Percentiles rank a stretch among this genome's conserved stretches.
Evolutionary conservation across 2,888 invertebrate species (phyloP).

Genomic region (Achlya flavicornis): DNA sequence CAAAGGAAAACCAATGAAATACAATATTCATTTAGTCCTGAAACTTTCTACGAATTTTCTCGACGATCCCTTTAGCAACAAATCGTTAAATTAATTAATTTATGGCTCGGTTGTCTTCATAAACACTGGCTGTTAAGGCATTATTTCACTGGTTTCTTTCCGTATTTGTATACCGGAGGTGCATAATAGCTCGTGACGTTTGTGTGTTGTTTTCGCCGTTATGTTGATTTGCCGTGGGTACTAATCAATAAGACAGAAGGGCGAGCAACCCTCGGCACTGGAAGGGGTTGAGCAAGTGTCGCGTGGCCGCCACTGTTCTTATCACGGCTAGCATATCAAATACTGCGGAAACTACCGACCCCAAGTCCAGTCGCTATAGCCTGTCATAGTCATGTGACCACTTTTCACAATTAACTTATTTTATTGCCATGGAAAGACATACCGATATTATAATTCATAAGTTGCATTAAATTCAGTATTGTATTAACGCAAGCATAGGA

Average conservation of each 20-base stretch:
- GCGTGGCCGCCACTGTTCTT: slow-evolving; percentile 69
- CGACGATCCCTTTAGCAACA: background rate
- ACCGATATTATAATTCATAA: background rate
- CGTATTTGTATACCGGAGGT: background rate
- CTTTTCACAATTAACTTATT: background rate
- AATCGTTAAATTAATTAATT: background rate
- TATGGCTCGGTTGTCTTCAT: background rate
- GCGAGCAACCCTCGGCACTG: slow-evolving; percentile 70
- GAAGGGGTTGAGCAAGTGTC: slow-evolving; percentile 80
- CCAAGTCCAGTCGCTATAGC: slow-evolving; percentile 49
- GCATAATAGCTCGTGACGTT: slow-evolving; percentile 37
- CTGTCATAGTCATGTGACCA: slow-evolving; percentile 30
- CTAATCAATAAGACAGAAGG: slow-evolving; percentile 82
- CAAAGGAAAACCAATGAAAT: background rate
- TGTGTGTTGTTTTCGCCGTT: slow-evolving; percentile 61
- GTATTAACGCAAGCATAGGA: background rate
- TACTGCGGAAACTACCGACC: slow-evolving; percentile 65
- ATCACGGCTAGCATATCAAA: slow-evolving; percentile 80
- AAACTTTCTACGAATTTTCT: background rate
- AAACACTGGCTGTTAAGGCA: background rate
- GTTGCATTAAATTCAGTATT: background rate
- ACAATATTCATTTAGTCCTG: background rate
- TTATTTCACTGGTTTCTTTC: background rate
- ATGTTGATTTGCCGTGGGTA: slow-evolving; percentile 65
- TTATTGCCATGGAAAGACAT: background rate